Conservation (phyloP, 2,113 vertebrate species). For the Brachionichthys hirsutus region DNA sequence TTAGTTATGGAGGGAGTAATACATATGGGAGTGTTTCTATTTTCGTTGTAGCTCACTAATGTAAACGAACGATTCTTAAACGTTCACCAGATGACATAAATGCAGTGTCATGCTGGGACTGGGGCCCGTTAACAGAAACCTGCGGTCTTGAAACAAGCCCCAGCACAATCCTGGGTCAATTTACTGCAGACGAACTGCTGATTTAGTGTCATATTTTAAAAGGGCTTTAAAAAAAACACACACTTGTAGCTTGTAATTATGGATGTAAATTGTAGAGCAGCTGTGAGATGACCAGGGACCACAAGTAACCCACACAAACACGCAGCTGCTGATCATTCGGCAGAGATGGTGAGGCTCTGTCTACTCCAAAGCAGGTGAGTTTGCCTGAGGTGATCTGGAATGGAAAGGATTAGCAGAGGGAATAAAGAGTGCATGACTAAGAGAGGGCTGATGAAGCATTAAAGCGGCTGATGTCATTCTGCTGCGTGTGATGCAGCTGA, state of each 20-base stretch:
- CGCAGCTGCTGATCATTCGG: conserved; percentile 29
- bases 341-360: conserved; percentile 46
- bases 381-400: conserved; percentile 40
- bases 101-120: conserved; percentile 18
- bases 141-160: conserved; percentile 9
- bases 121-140: conserved; percentile 42
- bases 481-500: conserved; percentile 22
- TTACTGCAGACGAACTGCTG: conserved; percentile 6
- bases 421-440: conserved; percentile 35
- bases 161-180: conserved; percentile 21
- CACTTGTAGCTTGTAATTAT: conserved; percentile 35
- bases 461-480: conserved; percentile 46
- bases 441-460: conserved; percentile 34
- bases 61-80: conserved; percentile 26
- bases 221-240: not conserved
- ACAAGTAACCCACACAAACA: conserved; percentile 3
- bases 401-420: conserved; percentile 49
- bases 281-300: conserved; percentile 25
- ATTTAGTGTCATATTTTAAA: conserved; percentile 38
- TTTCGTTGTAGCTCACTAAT: conserved; percentile 37
- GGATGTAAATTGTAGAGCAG: conserved; percentile 34
- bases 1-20: conserved; percentile 48
- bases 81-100: conserved; percentile 29
- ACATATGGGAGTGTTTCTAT: conserved; percentile 39
- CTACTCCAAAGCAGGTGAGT: conserved; percentile 45